Conservation (phyloP, 2,113 vertebrate species). For the Malaclemys terrapin region DNA sequence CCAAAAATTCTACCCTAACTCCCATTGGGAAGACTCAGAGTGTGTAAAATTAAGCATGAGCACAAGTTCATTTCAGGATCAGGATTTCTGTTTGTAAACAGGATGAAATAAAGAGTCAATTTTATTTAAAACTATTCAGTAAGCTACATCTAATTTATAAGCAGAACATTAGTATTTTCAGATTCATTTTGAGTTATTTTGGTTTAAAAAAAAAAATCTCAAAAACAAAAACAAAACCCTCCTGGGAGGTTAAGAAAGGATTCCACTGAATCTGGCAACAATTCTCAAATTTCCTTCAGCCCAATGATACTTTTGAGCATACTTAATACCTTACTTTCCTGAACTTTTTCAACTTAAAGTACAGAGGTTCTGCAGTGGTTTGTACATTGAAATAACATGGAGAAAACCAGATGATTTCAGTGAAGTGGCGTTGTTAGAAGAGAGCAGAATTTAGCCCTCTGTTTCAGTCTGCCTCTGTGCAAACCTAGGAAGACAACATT, state of each 20-base stretch:
- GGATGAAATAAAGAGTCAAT: not conserved
- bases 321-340: not conserved
- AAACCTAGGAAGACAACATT: not conserved
- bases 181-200: not conserved
- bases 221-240: not conserved
- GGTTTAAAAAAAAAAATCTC: not conserved
- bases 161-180: not conserved
- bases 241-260: not conserved
- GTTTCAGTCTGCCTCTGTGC: not conserved
- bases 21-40: not conserved
- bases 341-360: not conserved
- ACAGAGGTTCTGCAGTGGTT: not conserved
- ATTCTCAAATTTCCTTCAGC: not conserved
- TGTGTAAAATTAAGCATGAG: not conserved
- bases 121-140: not conserved
- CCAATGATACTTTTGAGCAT: not conserved
- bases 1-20: not conserved
- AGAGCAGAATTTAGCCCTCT: not conserved
- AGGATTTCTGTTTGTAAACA: not conserved
- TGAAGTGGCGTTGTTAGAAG: not conserved
- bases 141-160: not conserved
- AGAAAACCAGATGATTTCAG: not conserved
- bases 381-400: not conserved
- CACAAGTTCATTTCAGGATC: not conserved
- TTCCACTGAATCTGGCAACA: not conserved